Conservation (phyloP, 2,113 vertebrate genomes). For the Bufo gargarizans region DNA sequence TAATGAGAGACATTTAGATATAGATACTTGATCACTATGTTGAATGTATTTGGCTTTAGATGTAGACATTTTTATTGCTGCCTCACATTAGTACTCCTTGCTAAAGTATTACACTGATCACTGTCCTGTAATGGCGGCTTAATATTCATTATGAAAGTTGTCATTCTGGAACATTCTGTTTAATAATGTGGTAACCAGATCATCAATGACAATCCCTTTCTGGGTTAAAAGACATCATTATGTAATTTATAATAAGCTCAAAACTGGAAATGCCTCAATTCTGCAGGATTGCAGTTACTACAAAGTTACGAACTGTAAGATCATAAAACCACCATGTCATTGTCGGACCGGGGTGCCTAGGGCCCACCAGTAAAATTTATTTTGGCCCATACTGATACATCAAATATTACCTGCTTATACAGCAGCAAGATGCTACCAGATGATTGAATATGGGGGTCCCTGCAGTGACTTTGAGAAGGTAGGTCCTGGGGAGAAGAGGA, state of each 20-base stretch:
- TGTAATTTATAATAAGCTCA: background rate
- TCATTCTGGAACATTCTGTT: background rate
- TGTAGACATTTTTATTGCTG: background rate
- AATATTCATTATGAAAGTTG: conserved; percentile 6
- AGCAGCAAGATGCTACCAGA: too few relatives aligned
- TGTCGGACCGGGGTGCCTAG: too few relatives aligned
- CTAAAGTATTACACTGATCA: background rate
- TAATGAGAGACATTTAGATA: background rate
- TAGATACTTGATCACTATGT: background rate
- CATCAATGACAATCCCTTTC: background rate
- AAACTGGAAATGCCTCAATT: background rate
- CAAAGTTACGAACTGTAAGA: background rate
- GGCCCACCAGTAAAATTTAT: too few relatives aligned
- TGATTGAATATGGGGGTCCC: too few relatives aligned
- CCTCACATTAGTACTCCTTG: background rate
- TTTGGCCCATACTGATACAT: too few relatives aligned
- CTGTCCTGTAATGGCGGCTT: background rate
- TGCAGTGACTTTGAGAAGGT: too few relatives aligned
- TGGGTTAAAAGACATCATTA: conserved; percentile 20
- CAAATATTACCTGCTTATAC: too few relatives aligned
- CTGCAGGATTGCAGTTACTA: background rate
- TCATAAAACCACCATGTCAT: background rate
- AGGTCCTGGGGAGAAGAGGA: too few relatives aligned
- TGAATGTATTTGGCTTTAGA: background rate
- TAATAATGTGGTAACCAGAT: conserved; percentile 41